Evolutionary conservation across 2,888 invertebrate species (phyloP).

Genomic region (Chamaedrilus cognettii): DNA sequence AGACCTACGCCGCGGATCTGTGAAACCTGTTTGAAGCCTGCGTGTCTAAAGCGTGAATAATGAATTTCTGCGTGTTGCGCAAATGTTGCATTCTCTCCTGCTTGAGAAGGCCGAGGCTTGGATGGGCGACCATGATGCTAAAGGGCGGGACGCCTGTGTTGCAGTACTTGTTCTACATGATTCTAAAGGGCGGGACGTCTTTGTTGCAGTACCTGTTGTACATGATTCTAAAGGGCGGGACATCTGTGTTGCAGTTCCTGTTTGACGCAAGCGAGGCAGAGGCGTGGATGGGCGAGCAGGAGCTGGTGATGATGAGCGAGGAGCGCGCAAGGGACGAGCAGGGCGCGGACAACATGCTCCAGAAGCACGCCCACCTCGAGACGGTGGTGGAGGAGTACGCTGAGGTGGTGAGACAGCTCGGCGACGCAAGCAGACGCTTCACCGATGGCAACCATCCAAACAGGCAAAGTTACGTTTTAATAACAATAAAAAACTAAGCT

Average conservation of each 20-base stretch:
- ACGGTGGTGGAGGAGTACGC: slow-evolving; percentile 97
- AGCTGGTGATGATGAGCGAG: slow-evolving; percentile 99
- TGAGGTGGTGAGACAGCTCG: slow-evolving; percentile 91
- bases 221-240: too few relatives aligned
- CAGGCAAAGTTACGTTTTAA: slow-evolving; percentile 64
- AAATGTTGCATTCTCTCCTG: too few relatives aligned
- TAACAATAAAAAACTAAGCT: too few relatives aligned
- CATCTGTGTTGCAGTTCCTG: slow-evolving; percentile 82
- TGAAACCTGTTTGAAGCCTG: too few relatives aligned
- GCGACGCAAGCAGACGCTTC: slow-evolving; percentile 83
- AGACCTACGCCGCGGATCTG: too few relatives aligned
- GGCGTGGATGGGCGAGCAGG: slow-evolving; percentile 99
- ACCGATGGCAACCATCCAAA: slow-evolving; percentile 84
- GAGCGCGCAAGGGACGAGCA: slow-evolving; percentile 85
- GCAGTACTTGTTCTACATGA: slow-evolving; percentile 96
- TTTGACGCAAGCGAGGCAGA: slow-evolving; percentile 99
- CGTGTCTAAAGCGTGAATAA: too few relatives aligned
- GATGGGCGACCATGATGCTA: too few relatives aligned
- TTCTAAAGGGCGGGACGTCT: too few relatives aligned
- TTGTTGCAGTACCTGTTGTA: too few relatives aligned
- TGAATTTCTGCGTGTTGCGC: too few relatives aligned
- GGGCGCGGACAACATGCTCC: slow-evolving; percentile 97
- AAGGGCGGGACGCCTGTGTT: too few relatives aligned
- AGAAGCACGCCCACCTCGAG: slow-evolving; percentile 96
- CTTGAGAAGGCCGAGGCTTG: too few relatives aligned